Percentiles rank a stretch among this genome's conserved stretches.
These are phyloP conservation scores for Cylloceria caligata DNA, from an alignment of 2,888 invertebrate genomes.

Conservation along the genomic window DNA sequence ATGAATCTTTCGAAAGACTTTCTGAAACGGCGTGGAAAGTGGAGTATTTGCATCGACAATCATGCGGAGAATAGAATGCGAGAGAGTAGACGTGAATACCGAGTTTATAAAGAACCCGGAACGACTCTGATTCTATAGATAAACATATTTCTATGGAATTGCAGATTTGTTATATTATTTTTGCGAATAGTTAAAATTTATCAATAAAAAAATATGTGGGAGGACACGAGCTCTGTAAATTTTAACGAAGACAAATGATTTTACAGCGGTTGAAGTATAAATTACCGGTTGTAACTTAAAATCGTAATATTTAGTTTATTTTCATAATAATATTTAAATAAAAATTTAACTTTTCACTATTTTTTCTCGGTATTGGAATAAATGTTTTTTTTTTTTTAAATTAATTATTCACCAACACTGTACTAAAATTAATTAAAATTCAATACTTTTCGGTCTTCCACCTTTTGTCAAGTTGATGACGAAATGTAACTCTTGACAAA, in stretches of 20 bases:
- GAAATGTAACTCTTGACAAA: too few species aligned
- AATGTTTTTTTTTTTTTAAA: too few species aligned
- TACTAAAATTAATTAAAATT: not conserved
- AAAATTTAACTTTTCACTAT: too few species aligned
- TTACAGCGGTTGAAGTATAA: too few species aligned
- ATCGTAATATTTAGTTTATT: too few species aligned
- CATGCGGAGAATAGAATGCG: not conserved
- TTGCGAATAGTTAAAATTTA: not conserved
- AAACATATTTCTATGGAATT: not conserved
- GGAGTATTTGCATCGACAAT: conserved; percentile 17
- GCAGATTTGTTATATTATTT: not conserved
- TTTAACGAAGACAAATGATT: too few species aligned
- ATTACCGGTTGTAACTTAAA: too few species aligned
- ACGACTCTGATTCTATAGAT: not conserved
- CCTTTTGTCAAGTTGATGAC: too few species aligned
- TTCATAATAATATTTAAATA: too few species aligned
- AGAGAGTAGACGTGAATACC: not conserved
- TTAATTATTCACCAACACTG: too few species aligned
- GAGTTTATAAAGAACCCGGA: conserved; percentile 8
- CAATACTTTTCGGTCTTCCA: not conserved
- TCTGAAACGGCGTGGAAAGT: conserved; percentile 26
- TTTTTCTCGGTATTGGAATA: too few species aligned
- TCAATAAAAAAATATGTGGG: not conserved
- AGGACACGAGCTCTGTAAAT: too few species aligned
- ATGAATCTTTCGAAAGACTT: conserved; percentile 24